Conservation (phyloP, 2,888 invertebrate genomes). For the Clepsis dumicolana region DNA sequence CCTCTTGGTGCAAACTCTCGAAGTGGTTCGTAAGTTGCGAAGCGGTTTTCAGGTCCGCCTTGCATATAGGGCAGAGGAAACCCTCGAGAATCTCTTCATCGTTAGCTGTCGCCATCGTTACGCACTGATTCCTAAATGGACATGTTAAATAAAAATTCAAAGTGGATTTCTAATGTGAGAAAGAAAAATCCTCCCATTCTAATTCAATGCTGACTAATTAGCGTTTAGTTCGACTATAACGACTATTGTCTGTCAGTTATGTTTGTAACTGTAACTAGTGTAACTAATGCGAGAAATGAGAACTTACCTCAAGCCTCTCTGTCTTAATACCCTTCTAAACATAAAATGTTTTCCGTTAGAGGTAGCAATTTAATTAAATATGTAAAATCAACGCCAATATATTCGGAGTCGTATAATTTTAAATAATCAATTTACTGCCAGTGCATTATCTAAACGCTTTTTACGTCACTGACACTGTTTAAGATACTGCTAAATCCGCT, state of each 20-base stretch:
- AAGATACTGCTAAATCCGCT: neutral
- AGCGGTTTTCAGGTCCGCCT: constrained; percentile 94
- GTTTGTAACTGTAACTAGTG: neutral
- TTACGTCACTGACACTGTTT: constrained; percentile 26
- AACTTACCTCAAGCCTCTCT: too few species aligned
- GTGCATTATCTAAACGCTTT: constrained; percentile 29
- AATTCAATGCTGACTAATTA: constrained; percentile 40
- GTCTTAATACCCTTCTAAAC: too few species aligned
- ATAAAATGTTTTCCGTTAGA: too few species aligned
- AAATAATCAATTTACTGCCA: neutral
- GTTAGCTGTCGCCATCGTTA: constrained; percentile 74
- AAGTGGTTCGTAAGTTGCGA: constrained; percentile 95
- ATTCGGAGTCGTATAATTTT: too few species aligned
- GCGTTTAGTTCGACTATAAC: constrained; percentile 24
- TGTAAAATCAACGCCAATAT: too few species aligned
- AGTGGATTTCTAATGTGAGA: constrained; percentile 31
- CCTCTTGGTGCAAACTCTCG: constrained; percentile 94
- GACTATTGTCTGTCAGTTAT: neutral
- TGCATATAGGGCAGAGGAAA: constrained; percentile 97
- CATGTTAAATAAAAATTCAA: constrained; percentile 47
- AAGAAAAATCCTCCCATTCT: constrained; percentile 46
- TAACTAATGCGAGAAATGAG: neutral
- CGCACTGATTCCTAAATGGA: constrained; percentile 47
- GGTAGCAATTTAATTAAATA: too few species aligned
- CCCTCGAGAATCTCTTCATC: constrained; percentile 93